Base-by-base conservation (phyloP, 2,888 invertebrate species). In the Troides oblongomaculatus region DNA sequence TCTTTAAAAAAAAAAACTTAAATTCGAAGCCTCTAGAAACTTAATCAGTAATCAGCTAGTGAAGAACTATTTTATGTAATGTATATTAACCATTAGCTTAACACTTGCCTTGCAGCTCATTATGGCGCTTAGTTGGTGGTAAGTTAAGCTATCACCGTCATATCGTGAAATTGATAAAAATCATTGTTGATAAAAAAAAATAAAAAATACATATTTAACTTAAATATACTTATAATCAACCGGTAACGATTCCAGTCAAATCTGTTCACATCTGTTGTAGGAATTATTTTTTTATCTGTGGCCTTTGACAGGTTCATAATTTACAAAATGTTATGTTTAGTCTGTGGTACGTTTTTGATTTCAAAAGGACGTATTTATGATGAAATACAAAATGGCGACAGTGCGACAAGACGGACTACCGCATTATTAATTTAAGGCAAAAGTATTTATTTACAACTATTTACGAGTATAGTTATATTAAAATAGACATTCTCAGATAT, bases 371-470 rank as follows among this genome's bases (percentile, higher is more conserved):
- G 69, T 69, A 56, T 46, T 1, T 58, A 12, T 12, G 56, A 50
- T 43, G 25, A 8, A 69, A 76, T 74, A 64, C 30, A 73, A 73
- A 74, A 72, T 65, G 68, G 12, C 68, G 70, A 21, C 59, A 75
- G 78, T 79, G 75, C 73, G 78, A 79, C 79, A 76, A 78, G 82
- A 81, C 81, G 78, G 77, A 76, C 72, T 73, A 43, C 78, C 79
- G 80, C 74, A 2, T 46, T 77, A 81, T 81, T 74, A 79, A 75
- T 69, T 79, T 80, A 83, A 85, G 77, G 75, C 78, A 79, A 81
- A 21, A 73, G 77, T 84, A 85, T 86, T 14, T 46, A 46, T 46
- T 78, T 87, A 88, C 83, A 86, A 78, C 79, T 77, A 78, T 74
- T 80, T 81, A 80, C 76, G 72, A 77, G 56, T 56, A 56, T 56